Evolutionary conservation across 1,140 invertebrate genomes (phyloP).

Genomic region (Coelopa frigida): DNA sequence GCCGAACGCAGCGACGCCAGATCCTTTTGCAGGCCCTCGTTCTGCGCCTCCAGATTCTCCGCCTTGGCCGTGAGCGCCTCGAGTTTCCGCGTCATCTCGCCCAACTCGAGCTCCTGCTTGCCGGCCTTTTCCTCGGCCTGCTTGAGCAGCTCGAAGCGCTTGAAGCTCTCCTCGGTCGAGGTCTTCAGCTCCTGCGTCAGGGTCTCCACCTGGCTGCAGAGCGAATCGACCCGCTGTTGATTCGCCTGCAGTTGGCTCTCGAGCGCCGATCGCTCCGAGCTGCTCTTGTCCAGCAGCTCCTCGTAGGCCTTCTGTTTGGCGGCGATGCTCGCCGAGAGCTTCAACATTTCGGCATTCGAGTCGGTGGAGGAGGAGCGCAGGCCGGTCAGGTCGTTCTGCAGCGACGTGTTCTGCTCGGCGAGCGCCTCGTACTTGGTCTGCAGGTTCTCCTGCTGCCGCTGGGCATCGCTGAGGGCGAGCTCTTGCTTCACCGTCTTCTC

Average conservation of each 20-base stretch:
- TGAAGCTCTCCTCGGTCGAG: constrained; percentile 16
- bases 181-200: constrained; percentile 22
- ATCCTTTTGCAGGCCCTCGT: constrained; percentile 25
- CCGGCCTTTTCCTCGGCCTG: constrained; percentile 17
- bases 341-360: constrained; percentile 24
- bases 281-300: constrained; percentile 20
- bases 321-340: constrained; percentile 21
- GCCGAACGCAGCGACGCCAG: constrained; percentile 13
- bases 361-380: constrained; percentile 22
- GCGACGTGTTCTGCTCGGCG: constrained; percentile 19
- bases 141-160: constrained; percentile 19
- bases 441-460: constrained; percentile 23
- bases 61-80: constrained; percentile 14
- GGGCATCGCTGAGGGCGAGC: constrained; percentile 20
- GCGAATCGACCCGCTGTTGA: constrained; percentile 21
- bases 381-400: constrained; percentile 22
- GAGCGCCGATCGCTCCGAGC: constrained; percentile 18
- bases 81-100: constrained; percentile 21
- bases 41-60: constrained; percentile 18
- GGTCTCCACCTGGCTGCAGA: constrained; percentile 23
- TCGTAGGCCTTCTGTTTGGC: constrained; percentile 27
- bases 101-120: constrained; percentile 21
- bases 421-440: constrained; percentile 23
- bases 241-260: constrained; percentile 22
- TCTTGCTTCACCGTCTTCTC: constrained; percentile 23